Conservation (phyloP, 2,797 vertebrate species). For the Arnoldichthys spilopterus region DNA sequence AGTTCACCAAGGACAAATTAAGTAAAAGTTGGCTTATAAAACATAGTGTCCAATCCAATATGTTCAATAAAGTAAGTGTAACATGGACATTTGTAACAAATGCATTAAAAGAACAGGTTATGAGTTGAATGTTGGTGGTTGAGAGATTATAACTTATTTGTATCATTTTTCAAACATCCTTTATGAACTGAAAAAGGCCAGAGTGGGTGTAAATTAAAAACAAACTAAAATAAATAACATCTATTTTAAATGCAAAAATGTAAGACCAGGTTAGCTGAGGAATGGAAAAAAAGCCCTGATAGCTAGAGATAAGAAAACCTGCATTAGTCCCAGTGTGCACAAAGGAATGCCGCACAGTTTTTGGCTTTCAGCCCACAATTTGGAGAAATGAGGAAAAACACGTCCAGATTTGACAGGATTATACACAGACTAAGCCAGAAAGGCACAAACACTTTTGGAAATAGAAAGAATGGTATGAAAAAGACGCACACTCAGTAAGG, state of each 20-base stretch:
- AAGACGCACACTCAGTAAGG: neutral
- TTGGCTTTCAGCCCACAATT: neutral
- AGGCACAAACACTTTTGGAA: neutral
- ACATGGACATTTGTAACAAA: neutral
- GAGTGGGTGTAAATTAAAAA: neutral
- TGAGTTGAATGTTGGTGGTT: too few relatives aligned
- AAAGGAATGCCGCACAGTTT: conserved; percentile 2
- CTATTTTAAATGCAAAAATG: neutral
- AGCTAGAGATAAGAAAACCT: neutral
- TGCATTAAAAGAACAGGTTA: neutral
- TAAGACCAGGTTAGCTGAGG: neutral
- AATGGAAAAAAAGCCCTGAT: too few relatives aligned
- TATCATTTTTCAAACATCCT: too few relatives aligned
- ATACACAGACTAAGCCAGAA: neutral
- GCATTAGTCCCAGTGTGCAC: neutral
- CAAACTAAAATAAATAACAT: neutral
- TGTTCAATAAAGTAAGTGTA: neutral
- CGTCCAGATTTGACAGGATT: neutral
- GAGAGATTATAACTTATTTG: neutral
- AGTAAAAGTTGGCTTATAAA: neutral
- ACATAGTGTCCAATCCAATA: neutral
- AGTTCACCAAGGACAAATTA: neutral
- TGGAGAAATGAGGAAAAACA: neutral
- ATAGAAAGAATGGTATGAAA: neutral
- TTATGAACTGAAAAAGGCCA: too few relatives aligned